Base-by-base conservation (phyloP, 2,797 vertebrate genomes). In the Halcyon chelicuti region DNA sequence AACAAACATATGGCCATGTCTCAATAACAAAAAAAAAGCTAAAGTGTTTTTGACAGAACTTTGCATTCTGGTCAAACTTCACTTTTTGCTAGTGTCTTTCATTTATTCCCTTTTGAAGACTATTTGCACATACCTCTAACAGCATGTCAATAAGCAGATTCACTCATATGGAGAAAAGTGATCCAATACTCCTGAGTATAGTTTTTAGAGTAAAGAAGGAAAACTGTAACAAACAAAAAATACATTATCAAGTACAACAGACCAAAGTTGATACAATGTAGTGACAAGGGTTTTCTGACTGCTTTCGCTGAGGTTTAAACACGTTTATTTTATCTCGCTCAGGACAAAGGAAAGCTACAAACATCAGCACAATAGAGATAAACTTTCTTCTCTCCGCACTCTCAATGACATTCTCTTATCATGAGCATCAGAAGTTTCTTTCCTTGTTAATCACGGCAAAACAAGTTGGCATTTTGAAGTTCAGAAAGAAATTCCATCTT, bases 41-140 rank as follows among this genome's bases (percentile, higher is more conserved):
- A 91, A 91, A 96, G 92, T 90, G 84, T 4, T 95, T 94, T 85
- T 94, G 96, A 95, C 96, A 96, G 88, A 95, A 84, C 58, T 94
- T 88, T 85, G 91, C 95, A 82, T 81, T 82, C 88, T 93, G 90
- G 90, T 94, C 94, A 95, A 94, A 90, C 80, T 84, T 93, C 3
- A 6, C 65, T 94, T 94, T 88, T 87, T 54, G 40, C 91, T 25
- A 22, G 62, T 91, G 76, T 93, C 91, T 96, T 95, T 95, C 91
- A 94, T 95, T 95, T 95, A 89, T 82, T 82, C 44, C 23, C 70
- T 88, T 94, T 93, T 87, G 92, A 93, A 94, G 86, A 65, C 52
- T 71, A 21, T 94, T 96, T 90, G 76, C 57, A 75, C 68, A 68
- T 73, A 46, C 72, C 86, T 95, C 91, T 67, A 86, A 65, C 66